phyloP scores from a whole-genome alignment of 2,888 invertebrate species.

The Caenorhabditis sp. region DNA sequence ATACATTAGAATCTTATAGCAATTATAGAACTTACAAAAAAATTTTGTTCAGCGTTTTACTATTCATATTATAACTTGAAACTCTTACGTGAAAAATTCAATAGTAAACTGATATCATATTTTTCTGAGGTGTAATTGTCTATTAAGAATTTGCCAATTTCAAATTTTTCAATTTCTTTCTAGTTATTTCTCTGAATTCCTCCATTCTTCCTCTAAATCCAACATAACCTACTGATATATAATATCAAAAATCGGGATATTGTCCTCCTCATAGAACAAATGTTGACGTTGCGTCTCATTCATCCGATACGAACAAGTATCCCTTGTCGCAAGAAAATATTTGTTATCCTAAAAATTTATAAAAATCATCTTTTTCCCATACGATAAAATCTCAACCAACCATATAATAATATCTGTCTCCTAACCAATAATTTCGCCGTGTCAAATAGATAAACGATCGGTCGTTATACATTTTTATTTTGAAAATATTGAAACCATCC shows the following conservation, averaged over 20 bases:
- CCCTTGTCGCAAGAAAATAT: conserved; percentile 65
- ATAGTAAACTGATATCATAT: no score
- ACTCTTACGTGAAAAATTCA: no score
- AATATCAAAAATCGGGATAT: conserved; percentile 61
- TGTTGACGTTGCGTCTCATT: conserved; percentile 59
- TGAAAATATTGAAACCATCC: conserved; percentile 61
- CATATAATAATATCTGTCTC: conserved; percentile 65
- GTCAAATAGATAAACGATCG: conserved; percentile 65
- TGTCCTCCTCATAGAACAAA: conserved; percentile 65
- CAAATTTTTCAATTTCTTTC: not conserved
- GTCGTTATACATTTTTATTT: conserved; percentile 64
- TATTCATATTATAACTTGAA: no score
- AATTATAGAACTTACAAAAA: no score
- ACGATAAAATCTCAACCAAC: conserved; percentile 33
- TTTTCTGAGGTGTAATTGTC: no score
- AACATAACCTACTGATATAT: conserved; percentile 66
- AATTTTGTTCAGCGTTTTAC: no score
- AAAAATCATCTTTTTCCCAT: not conserved
- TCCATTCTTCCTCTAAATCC: not conserved
- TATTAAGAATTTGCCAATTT: no score
- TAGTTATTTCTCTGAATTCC: not conserved
- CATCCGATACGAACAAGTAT: conserved; percentile 68
- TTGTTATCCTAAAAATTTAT: conserved; percentile 60
- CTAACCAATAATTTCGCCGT: conserved; percentile 68
- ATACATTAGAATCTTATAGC: no score